Percentiles rank a stretch among this genome's conserved stretches.
These are phyloP conservation scores for Balaeniceps rex DNA, from an alignment of 2,113 vertebrate species.

Conservation along the genomic window DNA sequence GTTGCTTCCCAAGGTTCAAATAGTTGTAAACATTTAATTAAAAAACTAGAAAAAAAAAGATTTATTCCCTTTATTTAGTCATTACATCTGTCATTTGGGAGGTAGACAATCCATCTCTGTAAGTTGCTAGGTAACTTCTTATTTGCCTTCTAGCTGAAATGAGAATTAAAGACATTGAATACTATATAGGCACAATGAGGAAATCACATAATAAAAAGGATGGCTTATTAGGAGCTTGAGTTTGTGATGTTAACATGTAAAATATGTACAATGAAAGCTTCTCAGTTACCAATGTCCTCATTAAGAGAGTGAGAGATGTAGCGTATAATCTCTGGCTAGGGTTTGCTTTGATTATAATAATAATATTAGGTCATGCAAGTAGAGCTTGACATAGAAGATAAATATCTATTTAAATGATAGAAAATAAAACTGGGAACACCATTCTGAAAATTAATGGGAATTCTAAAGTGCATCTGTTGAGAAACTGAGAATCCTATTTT, in stretches of 20 bases:
- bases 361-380: not conserved
- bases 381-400: not conserved
- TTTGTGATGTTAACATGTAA: not conserved
- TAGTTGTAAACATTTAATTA: not conserved
- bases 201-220: not conserved
- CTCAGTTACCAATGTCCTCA: not conserved
- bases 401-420: not conserved
- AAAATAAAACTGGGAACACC: not conserved
- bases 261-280: not conserved
- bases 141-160: not conserved
- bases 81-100: not conserved
- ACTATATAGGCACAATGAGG: not conserved
- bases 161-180: not conserved
- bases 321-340: not conserved
- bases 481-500: not conserved
- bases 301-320: not conserved
- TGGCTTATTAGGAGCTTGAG: not conserved
- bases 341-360: not conserved
- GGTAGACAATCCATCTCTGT: not conserved
- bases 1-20: not conserved
- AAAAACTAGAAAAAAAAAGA: not conserved
- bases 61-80: not conserved
- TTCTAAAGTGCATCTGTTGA: not conserved
- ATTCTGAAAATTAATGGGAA: not conserved
- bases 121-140: not conserved